Percentiles rank a stretch among this genome's conserved stretches.
phyloP scores from a whole-genome alignment of 2,113 vertebrate species.

The Nannobrachium achirus region DNA sequence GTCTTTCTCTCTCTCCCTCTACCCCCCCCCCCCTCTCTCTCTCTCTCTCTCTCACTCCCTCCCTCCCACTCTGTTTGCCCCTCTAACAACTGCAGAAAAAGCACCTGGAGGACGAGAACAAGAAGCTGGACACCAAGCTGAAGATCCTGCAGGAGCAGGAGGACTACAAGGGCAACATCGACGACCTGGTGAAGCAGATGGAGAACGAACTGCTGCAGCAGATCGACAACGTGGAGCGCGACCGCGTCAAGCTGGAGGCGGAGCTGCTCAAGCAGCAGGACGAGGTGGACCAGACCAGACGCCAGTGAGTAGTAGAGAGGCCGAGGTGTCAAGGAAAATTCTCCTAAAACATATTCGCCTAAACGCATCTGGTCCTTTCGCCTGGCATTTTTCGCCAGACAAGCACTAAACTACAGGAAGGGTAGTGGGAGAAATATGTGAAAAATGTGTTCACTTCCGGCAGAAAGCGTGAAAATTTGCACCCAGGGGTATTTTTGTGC shows the following conservation, averaged over 20 bases:
- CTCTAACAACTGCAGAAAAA: slow-evolving; percentile 64
- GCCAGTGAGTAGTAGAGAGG: slow-evolving; percentile 55
- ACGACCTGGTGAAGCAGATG: slow-evolving; percentile 58
- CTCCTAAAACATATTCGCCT: no score
- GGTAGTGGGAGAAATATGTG: no score
- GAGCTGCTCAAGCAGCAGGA: slow-evolving; percentile 64
- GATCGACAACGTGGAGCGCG: slow-evolving; percentile 58
- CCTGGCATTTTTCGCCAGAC: no score
- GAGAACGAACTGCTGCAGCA: slow-evolving; percentile 71
- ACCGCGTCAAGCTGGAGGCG: slow-evolving; percentile 67
- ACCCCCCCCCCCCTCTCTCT: neutral
- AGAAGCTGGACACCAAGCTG: slow-evolving; percentile 71
- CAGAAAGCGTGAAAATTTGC: no score
- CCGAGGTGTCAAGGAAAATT: no score
- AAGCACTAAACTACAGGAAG: no score
- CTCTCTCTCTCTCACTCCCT: neutral
- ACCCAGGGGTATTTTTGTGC: no score
- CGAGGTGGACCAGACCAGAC: slow-evolving; percentile 65
- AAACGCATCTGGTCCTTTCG: no score
- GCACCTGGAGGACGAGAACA: slow-evolving; percentile 78
- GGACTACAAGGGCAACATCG: slow-evolving; percentile 70
- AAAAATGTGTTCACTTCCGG: no score
- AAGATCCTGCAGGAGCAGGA: slow-evolving; percentile 75
- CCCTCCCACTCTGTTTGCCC: neutral
- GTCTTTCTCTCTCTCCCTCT: neutral